Percentiles rank a stretch among this genome's conserved stretches.
Evolutionary conservation across 2,888 invertebrate species (phyloP).

Genomic region (Pterobdella sp.): DNA sequence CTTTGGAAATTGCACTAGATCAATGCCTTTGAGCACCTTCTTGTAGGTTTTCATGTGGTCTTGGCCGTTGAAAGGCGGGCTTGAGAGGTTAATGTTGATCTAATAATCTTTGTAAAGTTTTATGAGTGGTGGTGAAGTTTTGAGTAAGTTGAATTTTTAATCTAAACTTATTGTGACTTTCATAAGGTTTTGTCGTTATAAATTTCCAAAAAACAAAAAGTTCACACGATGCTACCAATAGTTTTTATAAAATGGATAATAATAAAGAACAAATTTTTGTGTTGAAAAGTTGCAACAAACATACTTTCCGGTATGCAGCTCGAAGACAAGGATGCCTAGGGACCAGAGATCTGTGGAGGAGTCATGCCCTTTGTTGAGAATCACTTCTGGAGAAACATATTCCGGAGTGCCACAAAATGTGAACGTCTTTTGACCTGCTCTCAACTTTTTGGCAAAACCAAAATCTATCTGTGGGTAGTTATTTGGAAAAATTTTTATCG

Average conservation of each 20-base stretch:
- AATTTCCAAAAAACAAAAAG: too few relatives aligned
- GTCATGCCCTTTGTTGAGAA: slow-evolving; percentile 93
- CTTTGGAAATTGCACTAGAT: slow-evolving; percentile 92
- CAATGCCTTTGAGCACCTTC: slow-evolving; percentile 94
- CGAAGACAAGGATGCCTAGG: slow-evolving; percentile 94
- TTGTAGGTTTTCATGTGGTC: slow-evolving; percentile 99
- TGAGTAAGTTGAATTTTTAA: too few relatives aligned
- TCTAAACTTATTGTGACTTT: too few relatives aligned
- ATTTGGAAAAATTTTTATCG: not conserved
- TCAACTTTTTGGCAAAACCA: slow-evolving; percentile 91
- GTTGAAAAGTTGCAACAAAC: too few relatives aligned
- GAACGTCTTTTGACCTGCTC: slow-evolving; percentile 86
- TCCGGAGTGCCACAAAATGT: slow-evolving; percentile 91
- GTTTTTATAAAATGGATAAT: too few relatives aligned
- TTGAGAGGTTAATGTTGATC: too few relatives aligned
- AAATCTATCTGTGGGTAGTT: slow-evolving; percentile 71
- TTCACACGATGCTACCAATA: too few relatives aligned
- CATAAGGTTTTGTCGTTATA: too few relatives aligned
- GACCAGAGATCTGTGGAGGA: slow-evolving; percentile 90
- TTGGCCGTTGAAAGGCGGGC: slow-evolving; percentile 82
- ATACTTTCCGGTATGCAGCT: slow-evolving; percentile 74
- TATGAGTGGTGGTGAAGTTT: too few relatives aligned
- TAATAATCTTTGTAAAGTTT: too few relatives aligned
- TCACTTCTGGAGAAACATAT: slow-evolving; percentile 97
- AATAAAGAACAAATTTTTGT: too few relatives aligned